Evolutionary conservation across 2,888 invertebrate genomes (phyloP), one percentile per base, ranked within the genome.

Genomic region (Agrochola litura): DNA sequence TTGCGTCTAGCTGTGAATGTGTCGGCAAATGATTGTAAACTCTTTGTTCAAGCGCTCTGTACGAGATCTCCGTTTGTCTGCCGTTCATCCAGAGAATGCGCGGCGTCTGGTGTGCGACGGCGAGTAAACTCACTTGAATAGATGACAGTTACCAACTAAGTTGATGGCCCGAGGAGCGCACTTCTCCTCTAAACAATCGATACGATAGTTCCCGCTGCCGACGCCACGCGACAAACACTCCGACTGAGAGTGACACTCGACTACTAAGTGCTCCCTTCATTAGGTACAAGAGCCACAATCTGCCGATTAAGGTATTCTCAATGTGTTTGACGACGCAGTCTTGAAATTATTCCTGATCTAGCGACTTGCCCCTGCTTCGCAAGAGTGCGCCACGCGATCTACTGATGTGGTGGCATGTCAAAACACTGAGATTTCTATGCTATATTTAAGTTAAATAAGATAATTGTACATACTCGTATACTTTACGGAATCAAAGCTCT

Each of bases 231-330:
- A 37, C 37, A 9, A 2, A 30, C 30, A 19, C 30, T 30, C 16
- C 25, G 30, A 61, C 19, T 30, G 61, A 10, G 30, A 30, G 30
- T 9, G 19, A 19, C 52, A 16, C 67, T 37, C 67, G 12, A 52
- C 67, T 9, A 46, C 66, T 22, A 8, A 37, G 14, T 52, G 54
- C 52, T 52, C 41, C 22, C 41, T 41, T 19, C 37, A 65, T 16
- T 30, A 60, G 8, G 8, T 54, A 74, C 63, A 66, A 74, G 67
- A 49, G 76, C n/a, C 58, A 49, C 65, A 16, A 52, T 65, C 30
- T 63, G 56, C 5, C 19, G 19, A 30, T 19, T 61, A 70, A 0
- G 3, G 25, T 9, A 41, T 37, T 25, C n/a, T 49, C 16, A 49
- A 16, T 49, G 49, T 49, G 16, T 49, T 14, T 49, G 5, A 49